Base-by-base conservation (phyloP, 2,888 invertebrate species). In the Nephrotoma appendiculata region DNA sequence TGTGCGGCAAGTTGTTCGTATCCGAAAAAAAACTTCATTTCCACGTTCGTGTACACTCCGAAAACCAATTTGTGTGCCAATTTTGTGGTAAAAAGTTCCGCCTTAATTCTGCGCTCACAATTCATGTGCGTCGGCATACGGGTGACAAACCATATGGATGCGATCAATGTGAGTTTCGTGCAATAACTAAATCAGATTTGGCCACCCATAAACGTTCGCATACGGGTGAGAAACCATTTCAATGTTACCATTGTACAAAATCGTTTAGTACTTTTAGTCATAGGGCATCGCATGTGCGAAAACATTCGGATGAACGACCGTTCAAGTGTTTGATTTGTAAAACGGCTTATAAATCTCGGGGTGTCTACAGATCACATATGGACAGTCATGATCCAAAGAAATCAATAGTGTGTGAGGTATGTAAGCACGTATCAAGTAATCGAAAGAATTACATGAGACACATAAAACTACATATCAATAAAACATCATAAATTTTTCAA, bases 71-170 rank as follows among this genome's bases (percentile, higher is more conserved):
- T 5, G 71, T 71, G 9, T 86, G 86, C 11, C 31, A 86, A 41
- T 86, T 41, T 52, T 86, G 86, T 86, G 86, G 48, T 48, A 86
- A 86, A 48, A 86, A 19, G 41, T 86, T 86, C 41, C 19, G 48
- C 12, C 45, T 48, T 52, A 86, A 41, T 48, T 48, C 45, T 41
- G 41, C 11, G 5, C 41, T 86, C 6, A 6, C n/a, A 9, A n/a
- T 52, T 41, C 86, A 86, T 86, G 48, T 48, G 9, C 19, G 86
- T 12, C 45, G 45, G 2, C 86, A 86, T 86, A 48, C 52, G 12
- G 86, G 86, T 6, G 86, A 86, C 19, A 86, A 86, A 52, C 43
- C 45, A 41, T 86, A 41, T 86, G 41, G 41, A 12, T 84, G 84
- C n/a, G 86, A 48, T 19, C 31, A 86, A 86, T 86, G 48, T 86